Percentiles rank a stretch among this genome's conserved stretches.
Evolutionary conservation across 2,888 invertebrate species (phyloP).

Genomic region (Epiblema foenella): DNA sequence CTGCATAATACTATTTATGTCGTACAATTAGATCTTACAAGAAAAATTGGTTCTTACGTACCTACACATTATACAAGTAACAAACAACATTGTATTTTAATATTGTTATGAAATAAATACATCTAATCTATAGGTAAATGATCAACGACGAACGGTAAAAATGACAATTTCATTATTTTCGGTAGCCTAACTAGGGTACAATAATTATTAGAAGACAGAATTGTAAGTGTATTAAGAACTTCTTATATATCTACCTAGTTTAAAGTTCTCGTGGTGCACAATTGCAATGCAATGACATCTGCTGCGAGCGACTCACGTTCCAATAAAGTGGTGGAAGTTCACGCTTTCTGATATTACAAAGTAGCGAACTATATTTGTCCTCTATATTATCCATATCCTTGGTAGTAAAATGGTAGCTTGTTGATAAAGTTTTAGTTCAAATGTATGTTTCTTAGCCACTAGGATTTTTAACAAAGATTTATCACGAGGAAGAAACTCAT

Average conservation of each 20-base stretch:
- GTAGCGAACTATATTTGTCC: constrained; percentile 32
- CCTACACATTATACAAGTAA: too few relatives aligned
- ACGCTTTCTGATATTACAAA: constrained; percentile 29
- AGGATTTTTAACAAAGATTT: neutral
- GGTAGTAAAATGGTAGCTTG: neutral
- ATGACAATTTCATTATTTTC: too few relatives aligned
- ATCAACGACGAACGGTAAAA: too few relatives aligned
- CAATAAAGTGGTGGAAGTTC: constrained; percentile 32
- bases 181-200: too few relatives aligned
- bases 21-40: too few relatives aligned
- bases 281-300: constrained; percentile 12
- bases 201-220: neutral
- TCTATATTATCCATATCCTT: constrained; percentile 17
- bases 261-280: neutral
- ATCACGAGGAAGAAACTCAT: too few relatives aligned
- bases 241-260: neutral
- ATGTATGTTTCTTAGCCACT: neutral
- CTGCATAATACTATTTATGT: too few relatives aligned
- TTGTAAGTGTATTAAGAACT: neutral
- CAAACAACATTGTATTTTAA: too few relatives aligned
- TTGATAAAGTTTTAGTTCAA: neutral
- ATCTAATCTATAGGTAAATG: too few relatives aligned
- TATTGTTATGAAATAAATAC: too few relatives aligned
- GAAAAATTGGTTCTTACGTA: too few relatives aligned
- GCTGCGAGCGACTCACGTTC: constrained; percentile 25